These are phyloP conservation scores for Melanotus villosus DNA, from an alignment of 2,888 invertebrate species.

Conservation along the genomic window DNA sequence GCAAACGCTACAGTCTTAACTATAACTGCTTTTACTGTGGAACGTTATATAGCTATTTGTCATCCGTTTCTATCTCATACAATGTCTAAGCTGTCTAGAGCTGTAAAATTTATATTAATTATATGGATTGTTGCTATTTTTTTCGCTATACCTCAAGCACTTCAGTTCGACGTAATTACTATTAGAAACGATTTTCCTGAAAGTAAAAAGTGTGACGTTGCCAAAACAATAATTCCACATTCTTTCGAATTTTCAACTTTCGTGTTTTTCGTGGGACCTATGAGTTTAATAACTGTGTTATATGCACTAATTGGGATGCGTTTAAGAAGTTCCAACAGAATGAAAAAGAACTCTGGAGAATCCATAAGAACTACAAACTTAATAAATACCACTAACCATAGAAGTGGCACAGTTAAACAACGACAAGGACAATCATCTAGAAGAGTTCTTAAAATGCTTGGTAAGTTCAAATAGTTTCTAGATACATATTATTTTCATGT, in stretches of 20 bases:
- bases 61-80: slow-evolving; percentile 82
- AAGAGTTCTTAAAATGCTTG: slow-evolving; percentile 84
- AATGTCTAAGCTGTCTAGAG: slow-evolving; percentile 89
- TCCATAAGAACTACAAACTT: slow-evolving; percentile 22
- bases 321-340: slow-evolving; percentile 76
- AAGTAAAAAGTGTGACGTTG: slow-evolving; percentile 69
- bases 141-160: slow-evolving; percentile 81
- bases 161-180: slow-evolving; percentile 68
- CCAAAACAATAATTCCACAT: slow-evolving; percentile 74
- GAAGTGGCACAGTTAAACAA: slow-evolving; percentile 39
- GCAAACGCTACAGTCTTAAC: slow-evolving; percentile 82
- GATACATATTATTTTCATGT: no score
- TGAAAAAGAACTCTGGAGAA: slow-evolving; percentile 59
- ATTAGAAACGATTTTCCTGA: slow-evolving; percentile 63
- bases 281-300: slow-evolving; percentile 87
- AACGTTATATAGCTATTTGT: slow-evolving; percentile 80
- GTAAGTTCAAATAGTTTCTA: slow-evolving; percentile 75
- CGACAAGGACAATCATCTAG: slow-evolving; percentile 56
- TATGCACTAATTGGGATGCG: slow-evolving; percentile 85
- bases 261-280: slow-evolving; percentile 88
- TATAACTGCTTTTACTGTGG: slow-evolving; percentile 80
- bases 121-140: slow-evolving; percentile 86
- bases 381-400: slow-evolving; percentile 37
- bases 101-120: slow-evolving; percentile 83
- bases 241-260: slow-evolving; percentile 86